These are phyloP conservation scores for Callorhinus ursinus DNA, from an alignment of 2,113 vertebrate species.

Conservation along the genomic window DNA sequence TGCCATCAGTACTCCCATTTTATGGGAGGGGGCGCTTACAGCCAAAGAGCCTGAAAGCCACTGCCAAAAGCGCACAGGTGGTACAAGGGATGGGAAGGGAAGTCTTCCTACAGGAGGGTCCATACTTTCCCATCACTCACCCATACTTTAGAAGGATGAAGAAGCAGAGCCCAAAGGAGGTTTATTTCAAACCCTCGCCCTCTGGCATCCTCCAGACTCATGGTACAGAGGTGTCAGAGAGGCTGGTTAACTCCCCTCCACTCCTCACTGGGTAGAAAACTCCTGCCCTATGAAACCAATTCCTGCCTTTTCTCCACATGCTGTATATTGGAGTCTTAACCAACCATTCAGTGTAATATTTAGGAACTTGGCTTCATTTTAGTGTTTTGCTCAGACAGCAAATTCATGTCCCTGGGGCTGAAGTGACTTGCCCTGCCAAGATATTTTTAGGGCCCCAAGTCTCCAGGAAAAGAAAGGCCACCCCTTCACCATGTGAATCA, in stretches of 20 bases:
- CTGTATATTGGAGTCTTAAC: not conserved
- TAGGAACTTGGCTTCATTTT: not conserved
- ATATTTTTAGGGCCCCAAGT: not conserved
- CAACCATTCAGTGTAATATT: not conserved
- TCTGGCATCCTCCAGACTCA: not conserved
- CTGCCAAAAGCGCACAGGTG: not conserved
- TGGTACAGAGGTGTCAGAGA: no score
- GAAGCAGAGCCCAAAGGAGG: not conserved
- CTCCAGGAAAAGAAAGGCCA: not conserved
- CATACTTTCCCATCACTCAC: not conserved
- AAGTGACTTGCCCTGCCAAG: not conserved
- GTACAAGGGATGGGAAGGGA: no score
- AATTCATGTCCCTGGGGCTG: not conserved
- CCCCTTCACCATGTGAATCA: not conserved
- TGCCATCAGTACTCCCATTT: fast-evolving
- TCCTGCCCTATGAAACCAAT: not conserved
- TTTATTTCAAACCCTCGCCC: not conserved
- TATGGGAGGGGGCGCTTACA: fast-evolving
- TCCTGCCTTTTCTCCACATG: fast-evolving
- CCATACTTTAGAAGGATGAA: not conserved
- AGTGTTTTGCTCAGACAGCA: not conserved
- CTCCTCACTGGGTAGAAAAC: fast-evolving
- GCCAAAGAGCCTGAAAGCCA: not conserved
- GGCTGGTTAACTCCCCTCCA: fast-evolving
- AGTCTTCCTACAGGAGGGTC: not conserved